Base-by-base conservation (phyloP, 30 jellyfish, hydroid and myxozoan species). In the Hydractinia symbiolongicarpus region DNA sequence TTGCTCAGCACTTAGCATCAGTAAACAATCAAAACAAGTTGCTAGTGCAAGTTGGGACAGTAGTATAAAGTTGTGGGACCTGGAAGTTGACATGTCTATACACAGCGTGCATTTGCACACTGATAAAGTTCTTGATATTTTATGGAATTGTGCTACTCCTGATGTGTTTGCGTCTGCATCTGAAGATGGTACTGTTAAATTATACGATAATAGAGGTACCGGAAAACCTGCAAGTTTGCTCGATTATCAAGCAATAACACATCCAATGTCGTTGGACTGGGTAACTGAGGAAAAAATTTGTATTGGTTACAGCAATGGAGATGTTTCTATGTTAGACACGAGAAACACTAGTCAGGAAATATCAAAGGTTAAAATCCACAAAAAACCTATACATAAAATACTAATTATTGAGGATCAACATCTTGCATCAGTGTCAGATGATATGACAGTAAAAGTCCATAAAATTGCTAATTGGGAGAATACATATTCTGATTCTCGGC, bases 1-100 rank as follows among this genome's bases (percentile, higher is more conserved):
- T 51, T 92, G 98, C 86, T 67, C 96, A 53, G 79, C 96, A 50
- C 50, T 92, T 53, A 49, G 94, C 30, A 50, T 92, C 58, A 55
- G 79, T 57, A 21, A 55, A 6, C 95, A 85, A 69, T 50, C 75
- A 7, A 86, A 83, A 50, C 98, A 92, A 75, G 54, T 92, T 55
- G 82, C 81, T 15, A 86, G 95, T 79, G 96, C 93, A n/a, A 87
- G 96, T 61, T 92, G 95, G 95, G 98, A 92, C 76, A 81, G 94
- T 55, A 90, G 93, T 50, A 79, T 90, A n/a, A 90, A 90, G 66
- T 58, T 90, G n/a, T 90, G 97, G 97, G 95, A 90, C 64, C 77
- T 90, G 62, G 93, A 83, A 40, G 89, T 81, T n/a, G 95, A 90
- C 8, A 53, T 81, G 61, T 82, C 97, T 0, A 88, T 90, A 13